Evolutionary conservation across 2,113 vertebrate species (phyloP).

Genomic region (Pygathrix nemaeus): DNA sequence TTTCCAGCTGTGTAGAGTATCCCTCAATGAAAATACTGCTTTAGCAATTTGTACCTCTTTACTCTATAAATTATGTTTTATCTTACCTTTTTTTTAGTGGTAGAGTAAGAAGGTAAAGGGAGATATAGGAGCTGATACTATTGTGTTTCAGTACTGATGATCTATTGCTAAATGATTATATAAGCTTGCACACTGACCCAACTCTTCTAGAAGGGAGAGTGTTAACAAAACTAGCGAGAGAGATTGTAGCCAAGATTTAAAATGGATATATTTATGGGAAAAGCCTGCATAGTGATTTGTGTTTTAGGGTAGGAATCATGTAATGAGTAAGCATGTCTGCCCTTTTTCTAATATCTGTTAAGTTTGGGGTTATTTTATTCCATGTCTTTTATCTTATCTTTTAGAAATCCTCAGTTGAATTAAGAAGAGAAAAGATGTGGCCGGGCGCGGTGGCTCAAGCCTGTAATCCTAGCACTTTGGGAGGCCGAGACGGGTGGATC

Average conservation of each 20-base stretch:
- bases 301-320: slow-evolving; percentile 35
- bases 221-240: not conserved
- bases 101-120: not conserved
- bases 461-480: too few species aligned
- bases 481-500: too few species aligned
- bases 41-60: slow-evolving; percentile 21
- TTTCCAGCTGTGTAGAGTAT: slow-evolving; percentile 6
- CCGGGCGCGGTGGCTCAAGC: too few species aligned
- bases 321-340: not conserved
- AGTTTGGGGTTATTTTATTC: slow-evolving; percentile 35
- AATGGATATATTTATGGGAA: slow-evolving; percentile 37
- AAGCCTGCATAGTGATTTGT: slow-evolving; percentile 22
- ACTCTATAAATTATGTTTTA: not conserved
- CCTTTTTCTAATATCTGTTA: slow-evolving; percentile 7
- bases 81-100: not conserved
- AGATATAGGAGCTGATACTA: not conserved
- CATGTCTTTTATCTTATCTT: slow-evolving; percentile 31
- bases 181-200: not conserved
- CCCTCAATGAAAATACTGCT: slow-evolving; percentile 18
- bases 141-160: not conserved
- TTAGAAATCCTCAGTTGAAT: slow-evolving; percentile 35
- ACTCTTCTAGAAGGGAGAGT: not conserved
- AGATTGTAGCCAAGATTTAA: slow-evolving; percentile 12
- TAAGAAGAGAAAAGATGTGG: not conserved
- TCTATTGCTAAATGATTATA: not conserved